Conservation (phyloP, 2,113 vertebrate species). For the Myrmophylax atrothorax region DNA sequence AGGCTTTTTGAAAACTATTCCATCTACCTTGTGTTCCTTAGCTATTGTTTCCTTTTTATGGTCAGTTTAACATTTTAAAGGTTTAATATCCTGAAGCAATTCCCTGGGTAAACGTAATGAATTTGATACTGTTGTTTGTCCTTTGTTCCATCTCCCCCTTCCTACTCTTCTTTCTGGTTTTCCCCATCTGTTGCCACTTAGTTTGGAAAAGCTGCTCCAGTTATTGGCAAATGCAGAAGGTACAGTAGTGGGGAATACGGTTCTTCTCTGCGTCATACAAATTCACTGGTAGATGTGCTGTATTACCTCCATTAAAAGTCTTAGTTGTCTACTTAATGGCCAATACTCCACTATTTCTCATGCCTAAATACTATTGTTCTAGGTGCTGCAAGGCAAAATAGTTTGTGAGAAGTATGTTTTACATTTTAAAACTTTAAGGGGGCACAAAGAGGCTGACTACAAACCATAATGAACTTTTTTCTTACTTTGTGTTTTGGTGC, state of each 20-base stretch:
- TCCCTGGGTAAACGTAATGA: background rate
- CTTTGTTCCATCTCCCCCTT: background rate
- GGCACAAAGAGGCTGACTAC: conserved; percentile 25
- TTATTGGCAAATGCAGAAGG: conserved; percentile 6
- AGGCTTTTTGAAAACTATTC: background rate
- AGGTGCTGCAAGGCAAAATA: conserved; percentile 18
- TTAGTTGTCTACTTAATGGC: background rate
- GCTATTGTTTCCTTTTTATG: conserved; percentile 4
- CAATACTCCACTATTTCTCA: conserved; percentile 30
- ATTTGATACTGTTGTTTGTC: background rate
- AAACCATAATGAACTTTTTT: conserved; percentile 36
- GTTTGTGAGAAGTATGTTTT: background rate
- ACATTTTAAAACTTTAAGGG: conserved; percentile 28
- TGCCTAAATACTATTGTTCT: conserved; percentile 7
- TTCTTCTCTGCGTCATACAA: background rate
- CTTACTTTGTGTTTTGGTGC: conserved; percentile 35
- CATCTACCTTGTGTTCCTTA: conserved; percentile 36
- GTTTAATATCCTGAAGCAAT: conserved; percentile 3
- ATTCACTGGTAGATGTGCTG: conserved; percentile 4
- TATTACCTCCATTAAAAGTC: conserved; percentile 14
- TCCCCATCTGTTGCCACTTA: background rate
- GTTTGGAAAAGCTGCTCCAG: conserved; percentile 26
- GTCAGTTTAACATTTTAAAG: background rate
- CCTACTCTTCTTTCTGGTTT: background rate
- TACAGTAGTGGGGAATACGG: background rate